Evolutionary conservation across 1,140 invertebrate genomes (phyloP).

Genomic region (Phenacoccus solenopsis): DNA sequence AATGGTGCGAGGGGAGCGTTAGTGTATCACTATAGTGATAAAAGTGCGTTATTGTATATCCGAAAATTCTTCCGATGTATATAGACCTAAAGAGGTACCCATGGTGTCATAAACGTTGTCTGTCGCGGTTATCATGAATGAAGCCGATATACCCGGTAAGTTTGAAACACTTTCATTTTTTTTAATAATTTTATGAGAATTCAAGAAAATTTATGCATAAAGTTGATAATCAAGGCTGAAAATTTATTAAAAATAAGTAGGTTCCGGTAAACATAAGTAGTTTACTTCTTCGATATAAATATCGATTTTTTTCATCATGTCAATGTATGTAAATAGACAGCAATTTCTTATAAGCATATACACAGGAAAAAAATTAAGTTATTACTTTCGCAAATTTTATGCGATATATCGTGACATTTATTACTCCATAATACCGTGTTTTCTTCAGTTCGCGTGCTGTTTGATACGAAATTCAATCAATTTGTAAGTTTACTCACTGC

Average conservation of each 20-base stretch:
- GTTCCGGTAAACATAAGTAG: background rate
- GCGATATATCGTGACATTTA: background rate
- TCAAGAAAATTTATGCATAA: background rate
- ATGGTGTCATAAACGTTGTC: background rate
- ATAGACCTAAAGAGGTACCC: background rate
- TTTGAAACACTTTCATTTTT: background rate
- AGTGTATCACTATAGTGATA: slow-evolving; percentile 8
- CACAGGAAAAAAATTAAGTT: background rate
- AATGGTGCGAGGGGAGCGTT: background rate
- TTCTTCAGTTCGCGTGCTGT: too few relatives aligned
- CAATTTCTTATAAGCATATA: too few relatives aligned
- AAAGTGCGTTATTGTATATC: slow-evolving; percentile 6
- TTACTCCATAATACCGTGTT: background rate
- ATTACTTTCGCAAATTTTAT: background rate
- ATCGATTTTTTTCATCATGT: background rate
- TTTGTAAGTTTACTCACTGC: too few relatives aligned
- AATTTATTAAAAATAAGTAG: too few relatives aligned
- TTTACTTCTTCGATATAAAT: too few relatives aligned
- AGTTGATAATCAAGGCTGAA: background rate
- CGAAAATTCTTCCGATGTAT: background rate
- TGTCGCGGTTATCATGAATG: background rate
- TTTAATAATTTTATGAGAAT: background rate
- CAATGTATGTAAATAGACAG: background rate
- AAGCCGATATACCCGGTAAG: background rate
- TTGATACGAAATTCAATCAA: too few relatives aligned